Conservation (phyloP, 2,888 invertebrate genomes). For the Halictus ligatus region DNA sequence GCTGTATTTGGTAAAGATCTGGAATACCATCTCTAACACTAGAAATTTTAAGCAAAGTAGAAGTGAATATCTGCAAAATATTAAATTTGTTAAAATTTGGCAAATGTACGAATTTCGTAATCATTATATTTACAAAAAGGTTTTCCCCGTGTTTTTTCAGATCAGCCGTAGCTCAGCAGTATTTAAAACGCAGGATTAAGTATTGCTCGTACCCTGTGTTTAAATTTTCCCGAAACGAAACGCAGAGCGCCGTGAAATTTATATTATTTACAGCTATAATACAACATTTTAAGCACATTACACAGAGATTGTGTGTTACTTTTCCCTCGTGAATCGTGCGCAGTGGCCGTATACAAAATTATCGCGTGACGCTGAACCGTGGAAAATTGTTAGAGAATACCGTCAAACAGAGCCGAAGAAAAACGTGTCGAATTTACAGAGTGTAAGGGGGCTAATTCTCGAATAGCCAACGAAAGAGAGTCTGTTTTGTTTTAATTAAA, state of each 20-base stretch:
- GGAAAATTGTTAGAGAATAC: not conserved
- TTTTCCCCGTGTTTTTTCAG: not conserved
- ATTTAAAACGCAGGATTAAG: not conserved
- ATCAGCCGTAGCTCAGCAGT: too few relatives aligned
- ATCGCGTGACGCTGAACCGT: not conserved
- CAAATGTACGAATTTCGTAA: too few relatives aligned
- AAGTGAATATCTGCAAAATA: not conserved
- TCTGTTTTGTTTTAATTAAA: constrained; percentile 52
- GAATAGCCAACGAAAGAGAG: constrained; percentile 30
- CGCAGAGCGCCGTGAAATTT: not conserved
- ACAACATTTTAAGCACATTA: not conserved
- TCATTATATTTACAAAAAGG: not conserved
- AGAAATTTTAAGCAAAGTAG: not conserved
- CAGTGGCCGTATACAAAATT: not conserved
- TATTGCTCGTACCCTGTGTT: not conserved
- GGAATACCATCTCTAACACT: too few relatives aligned
- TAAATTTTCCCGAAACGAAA: not conserved
- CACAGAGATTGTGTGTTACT: not conserved
- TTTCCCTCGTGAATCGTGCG: not conserved
- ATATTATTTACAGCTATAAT: not conserved
- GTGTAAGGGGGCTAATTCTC: constrained; percentile 24
- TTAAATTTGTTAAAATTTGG: not conserved
- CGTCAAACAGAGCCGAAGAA: not conserved
- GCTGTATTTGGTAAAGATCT: too few relatives aligned
- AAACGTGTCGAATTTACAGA: constrained; percentile 32